Evolutionary conservation across 2,113 vertebrate species (phyloP).

Genomic region (Melanerpes aurifrons): DNA sequence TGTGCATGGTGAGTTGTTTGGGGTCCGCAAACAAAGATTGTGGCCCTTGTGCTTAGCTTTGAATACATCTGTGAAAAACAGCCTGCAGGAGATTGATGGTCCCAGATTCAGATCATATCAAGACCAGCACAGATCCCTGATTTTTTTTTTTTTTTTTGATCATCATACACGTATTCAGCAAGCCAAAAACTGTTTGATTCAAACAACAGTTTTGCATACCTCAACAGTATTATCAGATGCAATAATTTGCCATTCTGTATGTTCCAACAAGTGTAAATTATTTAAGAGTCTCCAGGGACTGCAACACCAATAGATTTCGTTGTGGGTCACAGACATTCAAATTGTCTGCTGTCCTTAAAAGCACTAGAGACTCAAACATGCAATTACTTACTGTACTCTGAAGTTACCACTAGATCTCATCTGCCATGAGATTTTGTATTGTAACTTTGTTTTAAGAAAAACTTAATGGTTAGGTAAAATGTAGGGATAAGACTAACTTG

Average conservation of each 20-base stretch:
- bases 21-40: neutral
- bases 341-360: neutral
- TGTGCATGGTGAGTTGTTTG: fast-evolving
- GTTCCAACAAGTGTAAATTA: neutral
- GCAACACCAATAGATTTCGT: neutral
- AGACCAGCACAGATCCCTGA: neutral
- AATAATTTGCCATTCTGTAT: fast-evolving
- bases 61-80: neutral
- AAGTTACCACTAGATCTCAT: neutral
- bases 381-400: neutral
- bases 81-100: neutral
- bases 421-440: neutral
- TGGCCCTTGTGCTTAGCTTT: neutral
- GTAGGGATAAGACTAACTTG: neutral
- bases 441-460: neutral
- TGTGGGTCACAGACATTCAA: neutral
- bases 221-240: neutral
- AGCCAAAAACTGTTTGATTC: neutral
- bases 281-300: neutral
- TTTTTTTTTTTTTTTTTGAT: neutral
- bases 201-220: neutral
- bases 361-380: neutral
- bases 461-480: neutral
- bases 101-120: neutral
- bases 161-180: fast-evolving